Conservation (phyloP, 2,113 vertebrate species). For the Barbus barbus region DNA sequence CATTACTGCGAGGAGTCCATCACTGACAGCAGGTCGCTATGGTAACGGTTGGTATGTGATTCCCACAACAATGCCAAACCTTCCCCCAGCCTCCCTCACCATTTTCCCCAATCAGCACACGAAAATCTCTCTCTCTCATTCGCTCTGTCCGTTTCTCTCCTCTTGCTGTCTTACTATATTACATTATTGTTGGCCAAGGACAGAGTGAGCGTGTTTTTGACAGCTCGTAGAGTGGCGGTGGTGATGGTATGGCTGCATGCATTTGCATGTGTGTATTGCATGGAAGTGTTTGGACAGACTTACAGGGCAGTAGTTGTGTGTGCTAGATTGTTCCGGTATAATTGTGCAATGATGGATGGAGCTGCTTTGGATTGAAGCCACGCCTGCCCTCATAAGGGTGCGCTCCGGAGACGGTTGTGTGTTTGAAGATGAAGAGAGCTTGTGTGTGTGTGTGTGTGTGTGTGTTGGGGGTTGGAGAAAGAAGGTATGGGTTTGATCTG, state of each 20-base stretch:
- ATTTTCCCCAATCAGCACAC: constrained; percentile 54
- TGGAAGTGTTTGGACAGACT: constrained; percentile 16
- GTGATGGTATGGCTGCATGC: not conserved
- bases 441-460: constrained; percentile 3
- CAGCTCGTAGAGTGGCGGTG: not conserved
- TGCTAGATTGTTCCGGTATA: constrained; percentile 54
- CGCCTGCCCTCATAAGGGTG: constrained; percentile 16
- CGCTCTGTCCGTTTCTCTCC: not conserved
- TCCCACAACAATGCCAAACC: constrained; percentile 76
- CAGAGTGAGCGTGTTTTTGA: constrained; percentile 18
- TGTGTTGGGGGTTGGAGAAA: not conserved
- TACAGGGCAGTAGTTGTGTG: constrained; percentile 44
- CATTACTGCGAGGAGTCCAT: constrained; percentile 75
- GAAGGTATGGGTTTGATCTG: constrained; percentile 34
- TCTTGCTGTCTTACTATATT: not conserved
- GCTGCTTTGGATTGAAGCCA: constrained; percentile 55
- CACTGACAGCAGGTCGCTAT: constrained; percentile 72
- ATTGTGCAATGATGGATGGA: constrained; percentile 62
- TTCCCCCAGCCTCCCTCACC: constrained; percentile 55
- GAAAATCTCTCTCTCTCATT: constrained; percentile 23
- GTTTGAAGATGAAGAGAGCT: not conserved
- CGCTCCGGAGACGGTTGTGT: too few species aligned
- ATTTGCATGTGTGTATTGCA: constrained; percentile 33
- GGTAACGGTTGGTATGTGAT: constrained; percentile 76
- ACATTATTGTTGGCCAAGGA: constrained; percentile 5